Base-by-base conservation (phyloP, 2,797 vertebrate genomes). In the Rhinophrynus dorsalis region DNA sequence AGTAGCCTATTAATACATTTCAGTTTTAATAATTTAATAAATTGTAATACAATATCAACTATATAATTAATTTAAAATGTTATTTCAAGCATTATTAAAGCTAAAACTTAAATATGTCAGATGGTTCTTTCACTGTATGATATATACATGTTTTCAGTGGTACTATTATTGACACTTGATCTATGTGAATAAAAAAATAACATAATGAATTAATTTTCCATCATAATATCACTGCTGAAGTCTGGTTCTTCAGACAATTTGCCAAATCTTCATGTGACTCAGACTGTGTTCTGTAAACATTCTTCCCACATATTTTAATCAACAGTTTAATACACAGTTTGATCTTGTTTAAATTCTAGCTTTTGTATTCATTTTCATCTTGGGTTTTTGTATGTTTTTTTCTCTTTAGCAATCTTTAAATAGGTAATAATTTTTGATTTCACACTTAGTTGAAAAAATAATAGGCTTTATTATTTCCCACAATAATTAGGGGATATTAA, bases 241-340 rank as follows among this genome's bases (percentile, higher is more conserved):
- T 32, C 38, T 32, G 40, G 56, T 44, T 30, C 47, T 60, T n/a
- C 17, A 44, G 26, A 59, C 30, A 42, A 60, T 33, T 69, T 61
- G 57, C 47, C 67, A 61, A 51, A 11, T 61, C 57, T 42, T 54
- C 57, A 44, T 13, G 33, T 69, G 67, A 69, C 17, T 69, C 67
- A 61, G 47, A 69, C 56, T 69, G 57, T 69, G 57, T 69, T 61
- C 67, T 42, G 45, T 69, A 69, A 60, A 69, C 35, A 61, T 38
- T 61, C 67, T 69, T 69, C 37, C 67, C 67, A 69, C 67, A 10
- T 69, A 52, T 51, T 56, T 44, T 69, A 69, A 61, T 69, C 67
- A 69, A 69, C 57, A 52, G 67, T 9, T 24, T 44, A 69, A 69
- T 69, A 38, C 67, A 44, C 67, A 52, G 33, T 68, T 68, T 61